Conservation (phyloP, 2,113 vertebrate genomes). For the Athene noctua region DNA sequence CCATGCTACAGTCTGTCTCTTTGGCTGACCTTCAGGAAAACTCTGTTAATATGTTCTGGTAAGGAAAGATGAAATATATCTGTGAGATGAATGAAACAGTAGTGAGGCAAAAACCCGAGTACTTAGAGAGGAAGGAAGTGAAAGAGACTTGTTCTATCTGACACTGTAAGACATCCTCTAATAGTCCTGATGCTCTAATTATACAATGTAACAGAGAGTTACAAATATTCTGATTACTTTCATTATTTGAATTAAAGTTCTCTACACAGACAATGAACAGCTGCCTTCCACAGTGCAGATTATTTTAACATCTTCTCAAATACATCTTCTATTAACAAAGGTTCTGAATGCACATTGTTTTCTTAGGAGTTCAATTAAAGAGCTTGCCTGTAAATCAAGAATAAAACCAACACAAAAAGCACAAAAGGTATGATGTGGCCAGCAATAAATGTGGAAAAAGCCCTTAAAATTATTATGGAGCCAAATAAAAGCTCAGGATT, state of each 20-base stretch:
- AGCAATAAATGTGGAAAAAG: constrained; percentile 37
- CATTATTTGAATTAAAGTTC: neutral
- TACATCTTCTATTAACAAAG: neutral
- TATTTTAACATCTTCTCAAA: neutral
- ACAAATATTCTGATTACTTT: neutral
- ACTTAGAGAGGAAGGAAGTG: neutral
- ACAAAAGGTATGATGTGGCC: neutral
- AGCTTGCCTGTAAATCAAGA: neutral
- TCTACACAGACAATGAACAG: neutral
- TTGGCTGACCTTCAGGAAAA: constrained; percentile 18
- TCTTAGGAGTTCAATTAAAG: neutral
- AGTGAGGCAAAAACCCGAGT: neutral
- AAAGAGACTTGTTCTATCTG: neutral
- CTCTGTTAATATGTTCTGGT: constrained; percentile 29
- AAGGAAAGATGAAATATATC: constrained; percentile 13
- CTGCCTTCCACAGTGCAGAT: neutral
- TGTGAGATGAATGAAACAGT: neutral
- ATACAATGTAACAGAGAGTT: neutral
- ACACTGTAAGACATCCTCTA: neutral
- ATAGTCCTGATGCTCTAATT: neutral
- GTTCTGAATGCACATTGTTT: neutral
- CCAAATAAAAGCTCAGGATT: neutral
- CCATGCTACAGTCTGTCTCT: neutral
- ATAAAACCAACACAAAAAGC: constrained; percentile 11
- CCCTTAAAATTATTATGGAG: neutral